phyloP scores from a whole-genome alignment of 2,888 invertebrate species.

The Bellardia bayeri region DNA sequence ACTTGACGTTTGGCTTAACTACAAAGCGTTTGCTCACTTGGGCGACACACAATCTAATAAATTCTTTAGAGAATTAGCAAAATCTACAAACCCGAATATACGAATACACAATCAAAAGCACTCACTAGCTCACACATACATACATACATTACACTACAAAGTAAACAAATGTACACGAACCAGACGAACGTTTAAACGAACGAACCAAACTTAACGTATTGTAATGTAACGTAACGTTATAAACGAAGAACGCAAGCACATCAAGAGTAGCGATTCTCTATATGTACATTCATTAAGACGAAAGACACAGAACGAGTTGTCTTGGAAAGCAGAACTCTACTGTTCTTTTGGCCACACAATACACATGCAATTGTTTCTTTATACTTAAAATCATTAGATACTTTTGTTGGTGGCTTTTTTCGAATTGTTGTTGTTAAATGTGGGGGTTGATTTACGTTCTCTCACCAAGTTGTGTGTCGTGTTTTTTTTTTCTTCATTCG shows the following conservation, averaged over 20 bases:
- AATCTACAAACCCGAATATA: slow-evolving; percentile 60
- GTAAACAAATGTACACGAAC: slow-evolving; percentile 57
- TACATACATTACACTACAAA: slow-evolving; percentile 30
- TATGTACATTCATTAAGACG: not conserved
- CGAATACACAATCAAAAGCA: not conserved
- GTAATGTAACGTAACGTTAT: slow-evolving; percentile 56
- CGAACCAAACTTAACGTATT: slow-evolving; percentile 38
- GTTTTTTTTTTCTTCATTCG: not conserved
- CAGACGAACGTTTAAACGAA: slow-evolving; percentile 39
- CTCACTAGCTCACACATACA: not conserved
- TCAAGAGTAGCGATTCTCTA: slow-evolving; percentile 23
- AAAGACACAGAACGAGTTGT: slow-evolving; percentile 22
- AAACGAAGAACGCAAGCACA: slow-evolving; percentile 18
- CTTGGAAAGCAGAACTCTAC: slow-evolving; percentile 39
- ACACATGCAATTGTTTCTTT: slow-evolving; percentile 31
- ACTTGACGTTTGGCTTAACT: slow-evolving; percentile 62
- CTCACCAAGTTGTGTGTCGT: slow-evolving; percentile 19
- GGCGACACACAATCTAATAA: slow-evolving; percentile 73
- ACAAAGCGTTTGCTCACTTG: slow-evolving; percentile 72
- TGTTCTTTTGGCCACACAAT: slow-evolving; percentile 39
- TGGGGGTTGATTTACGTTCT: slow-evolving; percentile 60
- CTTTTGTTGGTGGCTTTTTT: not conserved
- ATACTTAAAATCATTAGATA: slow-evolving; percentile 41
- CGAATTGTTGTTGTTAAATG: slow-evolving; percentile 15
- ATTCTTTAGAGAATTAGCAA: slow-evolving; percentile 70